Percentiles rank a stretch among this genome's conserved stretches.
Evolutionary conservation across 2,113 vertebrate species (phyloP).

Genomic region (Aepyceros melampus): DNA sequence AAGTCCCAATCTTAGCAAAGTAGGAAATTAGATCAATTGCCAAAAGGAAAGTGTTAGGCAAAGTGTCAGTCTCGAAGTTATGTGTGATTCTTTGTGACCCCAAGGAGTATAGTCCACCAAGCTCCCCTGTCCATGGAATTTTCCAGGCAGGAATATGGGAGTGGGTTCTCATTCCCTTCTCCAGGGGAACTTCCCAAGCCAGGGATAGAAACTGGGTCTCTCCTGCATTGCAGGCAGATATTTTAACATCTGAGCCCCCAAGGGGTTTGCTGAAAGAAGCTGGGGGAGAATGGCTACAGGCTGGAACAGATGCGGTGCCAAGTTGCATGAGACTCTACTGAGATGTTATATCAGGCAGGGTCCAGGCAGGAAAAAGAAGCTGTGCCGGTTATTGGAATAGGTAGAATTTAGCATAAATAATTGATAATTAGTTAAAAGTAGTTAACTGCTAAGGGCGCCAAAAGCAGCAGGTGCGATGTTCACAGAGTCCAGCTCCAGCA

Average conservation of each 20-base stretch:
- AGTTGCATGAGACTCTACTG: not conserved
- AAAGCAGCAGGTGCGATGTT: not conserved
- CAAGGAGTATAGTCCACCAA: not conserved
- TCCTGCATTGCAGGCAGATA: not conserved
- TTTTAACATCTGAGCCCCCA: not conserved
- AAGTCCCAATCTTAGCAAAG: not conserved
- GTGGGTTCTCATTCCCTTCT: not conserved
- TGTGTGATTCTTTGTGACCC: not conserved
- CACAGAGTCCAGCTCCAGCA: not conserved
- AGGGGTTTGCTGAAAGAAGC: not conserved
- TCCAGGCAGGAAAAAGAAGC: not conserved
- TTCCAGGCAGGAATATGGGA: not conserved
- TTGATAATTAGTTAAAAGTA: not conserved
- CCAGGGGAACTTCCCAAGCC: not conserved
- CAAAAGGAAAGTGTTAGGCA: not conserved
- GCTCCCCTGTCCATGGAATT: not conserved
- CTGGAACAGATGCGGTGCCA: not conserved
- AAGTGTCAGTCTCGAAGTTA: not conserved
- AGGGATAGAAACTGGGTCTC: not conserved
- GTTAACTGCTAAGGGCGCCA: not conserved
- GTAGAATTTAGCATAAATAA: not conserved
- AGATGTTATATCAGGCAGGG: not conserved
- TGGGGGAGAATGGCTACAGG: not conserved
- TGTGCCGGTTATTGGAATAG: not conserved
- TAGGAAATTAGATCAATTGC: not conserved